phyloP scores from a whole-genome alignment of 2,888 invertebrate species.

The Drosophila anomalipes region DNA sequence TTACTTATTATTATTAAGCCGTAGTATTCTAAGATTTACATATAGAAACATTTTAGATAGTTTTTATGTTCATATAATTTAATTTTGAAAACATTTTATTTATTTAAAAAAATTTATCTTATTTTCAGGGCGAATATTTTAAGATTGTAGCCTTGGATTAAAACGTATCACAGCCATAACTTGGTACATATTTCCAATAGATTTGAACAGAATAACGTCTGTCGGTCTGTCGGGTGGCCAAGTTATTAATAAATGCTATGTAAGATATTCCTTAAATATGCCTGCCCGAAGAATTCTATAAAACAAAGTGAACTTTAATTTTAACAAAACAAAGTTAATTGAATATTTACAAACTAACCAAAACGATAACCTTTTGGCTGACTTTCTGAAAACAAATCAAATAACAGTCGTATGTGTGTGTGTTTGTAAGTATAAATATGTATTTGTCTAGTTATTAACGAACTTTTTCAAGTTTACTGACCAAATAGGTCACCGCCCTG shows the following conservation, averaged over 20 bases:
- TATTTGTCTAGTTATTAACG: conserved; percentile 1
- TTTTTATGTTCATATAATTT: neutral
- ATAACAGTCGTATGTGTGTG: neutral
- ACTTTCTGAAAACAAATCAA: neutral
- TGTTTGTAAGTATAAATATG: neutral
- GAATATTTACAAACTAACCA: neutral
- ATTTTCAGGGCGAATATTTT: neutral
- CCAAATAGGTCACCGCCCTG: conserved; percentile 48
- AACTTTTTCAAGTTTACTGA: conserved; percentile 51
- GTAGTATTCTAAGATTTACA: neutral
- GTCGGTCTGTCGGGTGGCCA: neutral
- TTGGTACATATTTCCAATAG: neutral
- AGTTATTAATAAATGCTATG: neutral
- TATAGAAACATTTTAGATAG: neutral
- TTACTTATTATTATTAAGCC: no score
- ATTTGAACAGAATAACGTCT: neutral
- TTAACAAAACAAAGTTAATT: neutral
- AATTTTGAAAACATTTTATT: neutral
- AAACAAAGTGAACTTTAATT: neutral
- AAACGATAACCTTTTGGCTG: neutral
- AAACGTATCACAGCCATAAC: neutral
- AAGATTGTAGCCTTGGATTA: neutral
- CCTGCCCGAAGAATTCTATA: neutral
- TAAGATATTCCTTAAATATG: neutral
- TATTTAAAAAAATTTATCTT: neutral